phyloP scores from a whole-genome alignment of 2,113 vertebrate genomes.

The Mustela nigripes region DNA sequence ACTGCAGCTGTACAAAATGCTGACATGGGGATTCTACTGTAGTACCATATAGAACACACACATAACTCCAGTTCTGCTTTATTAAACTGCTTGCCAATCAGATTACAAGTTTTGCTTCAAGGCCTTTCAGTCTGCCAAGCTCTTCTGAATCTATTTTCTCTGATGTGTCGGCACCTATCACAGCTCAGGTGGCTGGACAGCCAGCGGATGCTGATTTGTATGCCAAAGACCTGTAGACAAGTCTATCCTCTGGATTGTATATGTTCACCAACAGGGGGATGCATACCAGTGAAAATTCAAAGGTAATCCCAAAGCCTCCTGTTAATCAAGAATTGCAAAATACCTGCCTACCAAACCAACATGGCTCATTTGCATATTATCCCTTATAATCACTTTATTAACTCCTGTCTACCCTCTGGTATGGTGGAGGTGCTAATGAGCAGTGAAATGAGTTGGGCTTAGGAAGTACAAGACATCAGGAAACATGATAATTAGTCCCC shows the following conservation, averaged over 20 bases:
- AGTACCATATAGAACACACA: not conserved
- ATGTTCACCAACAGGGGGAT: not conserved
- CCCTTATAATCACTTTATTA: slow-evolving; percentile 57
- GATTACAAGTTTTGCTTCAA: slow-evolving; percentile 19
- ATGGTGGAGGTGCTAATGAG: slow-evolving; percentile 71
- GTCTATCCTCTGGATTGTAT: not conserved
- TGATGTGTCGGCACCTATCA: not conserved
- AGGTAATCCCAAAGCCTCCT: slow-evolving; percentile 59
- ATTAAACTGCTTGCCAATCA: slow-evolving; percentile 34
- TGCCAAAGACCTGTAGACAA: not conserved
- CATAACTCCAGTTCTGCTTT: not conserved
- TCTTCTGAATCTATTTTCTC: slow-evolving; percentile 41
- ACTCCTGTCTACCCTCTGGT: slow-evolving; percentile 50
- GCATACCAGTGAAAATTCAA: accelerated
- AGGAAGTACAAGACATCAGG: not conserved
- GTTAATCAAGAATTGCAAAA: slow-evolving; percentile 66
- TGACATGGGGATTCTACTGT: not conserved
- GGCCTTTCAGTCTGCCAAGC: not conserved
- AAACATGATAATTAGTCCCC: slow-evolving; percentile 54
- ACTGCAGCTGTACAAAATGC: not conserved
- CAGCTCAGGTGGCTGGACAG: not conserved
- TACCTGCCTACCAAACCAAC: slow-evolving; percentile 50
- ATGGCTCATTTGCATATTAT: slow-evolving; percentile 55
- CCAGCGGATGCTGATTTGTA: not conserved
- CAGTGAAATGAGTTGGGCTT: slow-evolving; percentile 49